Percentiles rank a stretch among this genome's conserved stretches.
Conservation (phyloP, 1,140 invertebrate species). For the Drosophila orosa region DNA sequence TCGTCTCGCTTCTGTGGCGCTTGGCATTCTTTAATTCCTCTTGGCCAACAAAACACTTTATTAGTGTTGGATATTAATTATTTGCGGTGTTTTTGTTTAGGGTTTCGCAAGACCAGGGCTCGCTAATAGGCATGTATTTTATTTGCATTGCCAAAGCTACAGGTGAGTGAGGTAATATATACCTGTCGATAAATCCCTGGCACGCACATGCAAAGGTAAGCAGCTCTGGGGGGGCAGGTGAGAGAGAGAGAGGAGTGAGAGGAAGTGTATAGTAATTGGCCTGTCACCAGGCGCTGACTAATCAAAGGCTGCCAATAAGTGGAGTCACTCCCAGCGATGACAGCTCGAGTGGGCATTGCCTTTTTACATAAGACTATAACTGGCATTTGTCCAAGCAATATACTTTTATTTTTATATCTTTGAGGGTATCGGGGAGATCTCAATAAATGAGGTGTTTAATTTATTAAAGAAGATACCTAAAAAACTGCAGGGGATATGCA, state of each 20-base stretch:
- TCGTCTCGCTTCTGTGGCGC: conserved; percentile 37
- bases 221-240: neutral
- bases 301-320: conserved; percentile 9
- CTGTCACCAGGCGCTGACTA: conserved; percentile 42
- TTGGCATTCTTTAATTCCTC: conserved; percentile 24
- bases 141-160: conserved; percentile 26
- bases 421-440: neutral
- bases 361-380: conserved; percentile 5
- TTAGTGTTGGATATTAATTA: conserved; percentile 39
- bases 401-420: conserved; percentile 3
- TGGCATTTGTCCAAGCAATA: conserved; percentile 13
- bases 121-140: conserved; percentile 7
- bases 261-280: conserved; percentile 23
- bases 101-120: conserved; percentile 25
- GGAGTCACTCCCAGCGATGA: conserved; percentile 32
- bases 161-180: conserved; percentile 37
- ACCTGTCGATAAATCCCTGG: conserved; percentile 29
- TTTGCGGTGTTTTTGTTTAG: conserved; percentile 24
- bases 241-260: conserved; percentile 5
- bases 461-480: neutral
- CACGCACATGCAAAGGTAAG: conserved; percentile 22
- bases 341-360: conserved; percentile 27
- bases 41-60: conserved; percentile 30
- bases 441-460: too few species aligned
- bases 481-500: too few species aligned